Percentiles rank a stretch among this genome's conserved stretches.
These are phyloP conservation scores for Pristiophorus japonicus DNA, from an alignment of 2,113 vertebrate genomes.

Conservation along the genomic window DNA sequence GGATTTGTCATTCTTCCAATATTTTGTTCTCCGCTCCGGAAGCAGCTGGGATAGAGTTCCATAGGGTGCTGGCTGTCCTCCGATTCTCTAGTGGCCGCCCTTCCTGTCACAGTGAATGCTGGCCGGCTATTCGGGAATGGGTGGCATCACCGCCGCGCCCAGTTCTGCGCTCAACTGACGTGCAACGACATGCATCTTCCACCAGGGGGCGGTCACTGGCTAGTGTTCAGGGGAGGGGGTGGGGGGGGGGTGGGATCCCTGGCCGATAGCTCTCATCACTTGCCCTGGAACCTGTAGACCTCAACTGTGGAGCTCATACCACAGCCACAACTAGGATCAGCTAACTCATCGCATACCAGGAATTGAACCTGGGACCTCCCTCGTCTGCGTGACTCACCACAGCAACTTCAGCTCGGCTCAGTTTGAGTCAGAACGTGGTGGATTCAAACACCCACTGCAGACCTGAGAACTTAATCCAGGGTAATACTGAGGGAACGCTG, in stretches of 20 bases:
- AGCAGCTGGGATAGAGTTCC: neutral
- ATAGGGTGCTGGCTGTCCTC: neutral
- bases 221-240: neutral
- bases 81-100: neutral
- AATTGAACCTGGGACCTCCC: too few species aligned
- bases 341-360: neutral
- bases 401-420: neutral
- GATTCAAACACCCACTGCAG: neutral
- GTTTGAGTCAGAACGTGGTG: neutral
- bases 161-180: too few species aligned
- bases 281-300: neutral
- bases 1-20: neutral
- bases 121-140: neutral
- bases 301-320: neutral
- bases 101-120: neutral
- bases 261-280: neutral
- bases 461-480: neutral
- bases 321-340: neutral
- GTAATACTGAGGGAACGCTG: neutral
- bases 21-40: neutral
- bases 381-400: too few species aligned
- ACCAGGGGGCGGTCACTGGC: neutral
- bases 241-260: neutral
- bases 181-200: neutral
- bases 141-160: neutral